Evolutionary conservation across 2,113 vertebrate genomes (phyloP).

Genomic region (Mastomys coucha): DNA sequence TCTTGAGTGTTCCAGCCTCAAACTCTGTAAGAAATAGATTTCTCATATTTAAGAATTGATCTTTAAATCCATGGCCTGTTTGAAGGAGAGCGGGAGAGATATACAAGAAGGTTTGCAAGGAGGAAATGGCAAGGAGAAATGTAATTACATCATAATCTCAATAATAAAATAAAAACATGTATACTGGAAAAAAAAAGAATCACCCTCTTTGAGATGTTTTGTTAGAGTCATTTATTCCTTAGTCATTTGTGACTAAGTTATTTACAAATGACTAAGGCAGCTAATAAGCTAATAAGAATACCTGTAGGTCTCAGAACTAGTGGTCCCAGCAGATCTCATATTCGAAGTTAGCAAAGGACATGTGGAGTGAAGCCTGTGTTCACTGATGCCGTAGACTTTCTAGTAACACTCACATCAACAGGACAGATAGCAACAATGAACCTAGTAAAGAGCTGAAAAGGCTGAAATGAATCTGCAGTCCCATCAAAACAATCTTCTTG

Average conservation of each 20-base stretch:
- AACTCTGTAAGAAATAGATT: neutral
- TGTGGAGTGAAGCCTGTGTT: rapidly evolving
- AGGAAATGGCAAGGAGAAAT: neutral
- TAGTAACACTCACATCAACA: rapidly evolving
- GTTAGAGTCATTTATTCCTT: neutral
- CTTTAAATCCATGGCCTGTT: neutral
- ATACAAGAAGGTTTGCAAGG: neutral
- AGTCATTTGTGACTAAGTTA: too few species aligned
- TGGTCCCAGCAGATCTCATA: rapidly evolving
- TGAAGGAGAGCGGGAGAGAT: neutral
- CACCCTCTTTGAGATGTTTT: neutral
- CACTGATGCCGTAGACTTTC: rapidly evolving
- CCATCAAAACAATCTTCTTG: neutral
- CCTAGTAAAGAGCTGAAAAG: rapidly evolving
- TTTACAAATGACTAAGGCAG: neutral
- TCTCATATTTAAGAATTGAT: neutral
- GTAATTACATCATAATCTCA: neutral
- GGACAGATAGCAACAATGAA: rapidly evolving
- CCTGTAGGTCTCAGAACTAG: neutral
- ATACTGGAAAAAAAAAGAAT: neutral
- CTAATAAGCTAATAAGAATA: neutral
- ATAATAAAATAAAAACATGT: neutral
- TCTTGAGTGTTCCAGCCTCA: neutral
- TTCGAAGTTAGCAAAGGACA: rapidly evolving
- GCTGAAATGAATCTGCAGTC: neutral